Conservation (phyloP, 2,797 vertebrate genomes). For the Falco naumanni region DNA sequence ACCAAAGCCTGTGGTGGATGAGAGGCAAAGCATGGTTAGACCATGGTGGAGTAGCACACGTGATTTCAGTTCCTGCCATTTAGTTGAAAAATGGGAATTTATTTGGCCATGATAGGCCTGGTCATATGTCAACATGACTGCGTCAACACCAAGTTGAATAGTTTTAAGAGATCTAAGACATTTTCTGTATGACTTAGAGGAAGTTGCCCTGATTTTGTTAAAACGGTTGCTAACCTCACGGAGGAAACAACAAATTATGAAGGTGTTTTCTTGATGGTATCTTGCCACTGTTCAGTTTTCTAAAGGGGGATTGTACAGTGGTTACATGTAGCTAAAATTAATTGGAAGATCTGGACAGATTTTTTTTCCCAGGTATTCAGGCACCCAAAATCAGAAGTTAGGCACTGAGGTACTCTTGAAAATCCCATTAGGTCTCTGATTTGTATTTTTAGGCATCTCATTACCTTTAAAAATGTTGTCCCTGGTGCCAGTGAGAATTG, state of each 20-base stretch:
- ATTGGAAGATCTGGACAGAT: not conserved
- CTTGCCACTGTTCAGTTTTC: not conserved
- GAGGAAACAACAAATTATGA: not conserved
- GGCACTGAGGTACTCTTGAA: not conserved
- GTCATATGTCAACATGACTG: not conserved
- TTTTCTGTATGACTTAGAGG: not conserved
- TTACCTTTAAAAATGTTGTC: not conserved
- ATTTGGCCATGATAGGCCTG: not conserved
- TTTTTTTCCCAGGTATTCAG: not conserved
- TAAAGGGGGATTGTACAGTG: not conserved
- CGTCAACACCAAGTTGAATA: not conserved
- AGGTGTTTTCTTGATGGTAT: not conserved
- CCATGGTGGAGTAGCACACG: fast-evolving
- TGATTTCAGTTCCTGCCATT: not conserved
- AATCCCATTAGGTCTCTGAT: not conserved
- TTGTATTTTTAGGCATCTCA: not conserved
- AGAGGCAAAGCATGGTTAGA: fast-evolving
- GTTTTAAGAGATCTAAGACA: not conserved
- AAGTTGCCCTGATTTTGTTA: not conserved
- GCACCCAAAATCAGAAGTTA: not conserved
- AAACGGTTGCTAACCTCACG: not conserved
- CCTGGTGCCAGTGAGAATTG: not conserved
- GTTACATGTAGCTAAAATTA: not conserved
- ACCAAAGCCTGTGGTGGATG: not conserved
- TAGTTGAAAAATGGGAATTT: not conserved